These are phyloP conservation scores for Acronicta psi DNA, from an alignment of 2,888 invertebrate species.

Conservation along the genomic window DNA sequence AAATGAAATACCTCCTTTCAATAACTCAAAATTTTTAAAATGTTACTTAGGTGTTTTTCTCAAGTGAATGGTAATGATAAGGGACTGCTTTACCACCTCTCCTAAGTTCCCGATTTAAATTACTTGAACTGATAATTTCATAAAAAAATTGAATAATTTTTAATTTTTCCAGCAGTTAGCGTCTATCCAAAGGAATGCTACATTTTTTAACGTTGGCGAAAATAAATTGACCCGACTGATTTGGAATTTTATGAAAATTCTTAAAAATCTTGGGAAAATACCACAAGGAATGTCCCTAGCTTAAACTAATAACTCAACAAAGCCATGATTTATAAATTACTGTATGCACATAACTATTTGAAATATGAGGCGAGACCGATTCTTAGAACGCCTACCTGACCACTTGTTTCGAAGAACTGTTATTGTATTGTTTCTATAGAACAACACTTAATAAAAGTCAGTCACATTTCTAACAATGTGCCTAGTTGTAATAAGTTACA, in stretches of 20 bases:
- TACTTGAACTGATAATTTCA: too few species aligned
- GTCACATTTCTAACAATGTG: conserved; percentile 8
- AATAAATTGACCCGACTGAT: neutral
- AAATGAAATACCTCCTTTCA: too few species aligned
- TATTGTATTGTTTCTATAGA: conserved; percentile 48
- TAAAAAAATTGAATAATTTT: too few species aligned
- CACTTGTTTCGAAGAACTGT: conserved; percentile 46
- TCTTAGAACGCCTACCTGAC: conserved; percentile 52
- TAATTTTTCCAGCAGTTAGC: too few species aligned
- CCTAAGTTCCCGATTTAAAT: too few species aligned
- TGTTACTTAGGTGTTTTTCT: too few species aligned
- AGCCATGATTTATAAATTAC: conserved; percentile 19
- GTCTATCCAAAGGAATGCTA: too few species aligned
- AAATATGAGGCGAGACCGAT: conserved; percentile 42
- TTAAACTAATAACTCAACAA: conserved; percentile 18
- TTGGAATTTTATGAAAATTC: neutral
- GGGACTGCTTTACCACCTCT: too few species aligned
- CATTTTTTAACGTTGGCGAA: too few species aligned
- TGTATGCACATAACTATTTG: conserved; percentile 23
- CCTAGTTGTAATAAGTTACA: neutral
- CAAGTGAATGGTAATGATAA: too few species aligned
- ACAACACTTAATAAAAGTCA: conserved; percentile 34
- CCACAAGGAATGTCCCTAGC: conserved; percentile 30
- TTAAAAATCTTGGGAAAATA: conserved; percentile 2
- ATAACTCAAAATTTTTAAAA: too few species aligned